These are phyloP conservation scores for Eulithis testata DNA, from an alignment of 2,888 invertebrate species.

Conservation along the genomic window DNA sequence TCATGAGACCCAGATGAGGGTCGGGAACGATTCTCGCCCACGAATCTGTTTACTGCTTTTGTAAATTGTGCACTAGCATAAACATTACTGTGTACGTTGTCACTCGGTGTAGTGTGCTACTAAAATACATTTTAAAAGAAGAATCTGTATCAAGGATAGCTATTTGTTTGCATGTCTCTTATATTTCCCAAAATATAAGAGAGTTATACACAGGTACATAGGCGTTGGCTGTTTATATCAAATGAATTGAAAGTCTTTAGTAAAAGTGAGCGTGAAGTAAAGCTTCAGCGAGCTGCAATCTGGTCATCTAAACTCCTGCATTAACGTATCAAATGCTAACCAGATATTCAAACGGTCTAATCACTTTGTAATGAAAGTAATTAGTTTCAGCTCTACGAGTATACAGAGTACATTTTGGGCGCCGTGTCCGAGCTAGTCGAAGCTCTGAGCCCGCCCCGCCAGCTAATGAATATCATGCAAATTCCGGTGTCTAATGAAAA, in stretches of 20 bases:
- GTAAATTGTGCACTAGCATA: conserved; percentile 24
- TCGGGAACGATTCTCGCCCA: conserved; percentile 17
- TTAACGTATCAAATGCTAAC: conserved; percentile 15
- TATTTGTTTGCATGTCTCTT: too few species aligned
- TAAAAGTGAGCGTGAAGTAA: not conserved
- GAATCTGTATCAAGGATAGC: too few species aligned
- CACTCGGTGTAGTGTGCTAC: not conserved
- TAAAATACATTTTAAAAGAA: too few species aligned
- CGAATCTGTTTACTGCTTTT: conserved; percentile 22
- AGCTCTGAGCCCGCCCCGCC: conserved; percentile 49
- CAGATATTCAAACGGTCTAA: conserved; percentile 23
- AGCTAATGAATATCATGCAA: conserved; percentile 80
- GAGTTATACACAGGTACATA: too few species aligned
- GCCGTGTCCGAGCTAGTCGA: conserved; percentile 35
- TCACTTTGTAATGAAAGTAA: conserved; percentile 33
- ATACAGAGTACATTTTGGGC: conserved; percentile 28
- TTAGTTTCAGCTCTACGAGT: conserved; percentile 28
- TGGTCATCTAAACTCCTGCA: conserved; percentile 7
- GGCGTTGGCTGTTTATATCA: too few species aligned
- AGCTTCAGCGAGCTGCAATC: not conserved
- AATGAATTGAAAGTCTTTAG: not conserved
- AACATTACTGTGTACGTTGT: conserved; percentile 13
- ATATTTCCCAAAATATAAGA: too few species aligned
- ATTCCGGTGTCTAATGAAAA: conserved; percentile 74
- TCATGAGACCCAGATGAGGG: conserved; percentile 35